These are phyloP conservation scores for Limulus polyphemus DNA, from an alignment of 2,888 invertebrate species.

Conservation along the genomic window DNA sequence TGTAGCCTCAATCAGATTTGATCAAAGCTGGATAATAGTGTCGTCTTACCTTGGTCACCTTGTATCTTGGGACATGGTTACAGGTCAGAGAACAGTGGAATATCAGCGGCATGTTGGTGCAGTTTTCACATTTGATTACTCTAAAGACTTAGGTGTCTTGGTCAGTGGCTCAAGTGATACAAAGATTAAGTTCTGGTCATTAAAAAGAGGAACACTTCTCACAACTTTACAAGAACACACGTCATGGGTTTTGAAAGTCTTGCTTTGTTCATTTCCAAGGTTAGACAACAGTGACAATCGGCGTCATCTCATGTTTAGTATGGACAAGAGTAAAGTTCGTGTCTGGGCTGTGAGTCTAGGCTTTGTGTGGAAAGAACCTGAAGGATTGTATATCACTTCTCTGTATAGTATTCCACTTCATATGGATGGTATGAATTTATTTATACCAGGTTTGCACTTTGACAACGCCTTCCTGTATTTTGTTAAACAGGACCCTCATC, in stretches of 20 bases:
- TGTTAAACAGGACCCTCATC: conserved; percentile 16
- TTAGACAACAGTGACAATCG: conserved; percentile 11
- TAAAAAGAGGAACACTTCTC: conserved; percentile 28
- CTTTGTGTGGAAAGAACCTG: conserved; percentile 3
- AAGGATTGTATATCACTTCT: conserved; percentile 14
- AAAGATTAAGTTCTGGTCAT: conserved; percentile 32
- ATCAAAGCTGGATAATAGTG: conserved; percentile 30
- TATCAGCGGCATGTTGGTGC: conserved; percentile 34
- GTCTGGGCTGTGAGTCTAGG: conserved; percentile 17
- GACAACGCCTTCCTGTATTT: conserved; percentile 19
- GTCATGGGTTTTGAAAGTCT: conserved; percentile 23
- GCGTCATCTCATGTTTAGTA: conserved; percentile 18
- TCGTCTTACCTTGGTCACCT: conserved; percentile 34
- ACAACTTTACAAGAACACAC: conserved; percentile 26
- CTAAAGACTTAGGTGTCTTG: conserved; percentile 29
- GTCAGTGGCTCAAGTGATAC: conserved; percentile 34
- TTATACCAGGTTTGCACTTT: conserved; percentile 22
- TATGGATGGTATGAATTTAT: conserved; percentile 12
- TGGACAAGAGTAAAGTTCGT: conserved; percentile 21
- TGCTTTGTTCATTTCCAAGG: conserved; percentile 15
- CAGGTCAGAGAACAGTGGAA: conserved; percentile 26
- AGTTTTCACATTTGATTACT: conserved; percentile 33
- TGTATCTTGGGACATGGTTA: conserved; percentile 32
- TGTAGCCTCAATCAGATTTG: conserved; percentile 34
- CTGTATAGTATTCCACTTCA: conserved; percentile 18